Evolutionary conservation across 2,888 invertebrate genomes (phyloP), one percentile per base, ranked within the genome.

Genomic region (Altica lythri): DNA sequence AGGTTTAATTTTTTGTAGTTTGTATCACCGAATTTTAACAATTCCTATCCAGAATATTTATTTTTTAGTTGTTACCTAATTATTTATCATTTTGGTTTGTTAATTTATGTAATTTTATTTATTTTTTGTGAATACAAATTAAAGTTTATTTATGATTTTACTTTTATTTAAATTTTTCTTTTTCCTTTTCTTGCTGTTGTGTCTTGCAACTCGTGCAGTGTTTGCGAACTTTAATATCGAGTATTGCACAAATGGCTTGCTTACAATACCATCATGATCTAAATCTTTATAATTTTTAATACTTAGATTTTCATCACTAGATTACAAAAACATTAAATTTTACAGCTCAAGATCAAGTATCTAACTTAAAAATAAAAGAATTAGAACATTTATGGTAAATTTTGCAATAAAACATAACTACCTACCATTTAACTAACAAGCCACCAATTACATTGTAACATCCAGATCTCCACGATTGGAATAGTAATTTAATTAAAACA

Each of bases 171-270:
- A 22, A 40, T 22, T 65, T 61, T 66, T 66, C 66, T 67, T 59
- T 67, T 67, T 68, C 60, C 65, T 68, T 66, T 64, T 67, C 68
- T 55, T 37, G 44, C 40, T 70, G 70, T 72, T 72, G 68, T 71
- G 71, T 73, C 70, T 72, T 71, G 70, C 70, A 66, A 66, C 71
- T 73, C 70, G 72, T 71, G 70, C 70, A 66, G 67, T 71, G 70
- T 71, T 70, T 68, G 69, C 71, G 72, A 68, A 67, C 66, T 67
- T 68, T 66, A 64, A 65, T 64, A 64, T 67, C n/a, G 14, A 45
- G 46, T 66, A 66, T 66, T 68, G 65, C 68, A 68, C 66, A 67
- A 68, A 60, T 63, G 65, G 59, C 59, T 55, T 59, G 55, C 50
- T 55, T 53, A 49, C 44, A 57, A 45, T 55, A 51, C n/a, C n/a